These are phyloP conservation scores for Aphis gossypii DNA, from an alignment of 1,140 invertebrate species.

Conservation along the genomic window DNA sequence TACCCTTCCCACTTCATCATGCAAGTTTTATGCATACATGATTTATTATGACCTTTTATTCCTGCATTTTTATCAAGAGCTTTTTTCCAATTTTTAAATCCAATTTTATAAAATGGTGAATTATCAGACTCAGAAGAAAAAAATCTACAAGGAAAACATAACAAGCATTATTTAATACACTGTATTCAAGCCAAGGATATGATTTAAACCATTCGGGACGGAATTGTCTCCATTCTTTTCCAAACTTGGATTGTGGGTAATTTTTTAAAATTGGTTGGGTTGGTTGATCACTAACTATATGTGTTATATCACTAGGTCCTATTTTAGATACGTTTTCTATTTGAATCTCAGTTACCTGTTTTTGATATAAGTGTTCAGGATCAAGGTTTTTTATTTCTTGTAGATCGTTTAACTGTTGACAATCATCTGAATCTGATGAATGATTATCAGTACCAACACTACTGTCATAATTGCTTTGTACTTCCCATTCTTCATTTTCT, in stretches of 20 bases:
- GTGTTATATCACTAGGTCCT: neutral
- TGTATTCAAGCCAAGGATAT: slow-evolving; percentile 45
- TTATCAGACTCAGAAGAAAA: neutral
- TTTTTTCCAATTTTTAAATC: slow-evolving; percentile 29
- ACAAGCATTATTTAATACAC: neutral
- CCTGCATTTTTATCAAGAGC: slow-evolving; percentile 1
- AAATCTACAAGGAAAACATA: slow-evolving; percentile 46
- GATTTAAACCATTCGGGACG: slow-evolving; percentile 4
- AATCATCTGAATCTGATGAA: too few species aligned
- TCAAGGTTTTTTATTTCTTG: too few species aligned
- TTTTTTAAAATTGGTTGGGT: slow-evolving; percentile 29
- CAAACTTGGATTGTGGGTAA: slow-evolving; percentile 7
- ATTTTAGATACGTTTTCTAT: too few species aligned
- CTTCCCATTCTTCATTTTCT: too few species aligned
- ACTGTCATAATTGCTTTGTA: too few species aligned
- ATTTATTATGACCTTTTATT: too few species aligned
- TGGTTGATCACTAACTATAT: slow-evolving; percentile 6
- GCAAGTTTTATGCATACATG: neutral
- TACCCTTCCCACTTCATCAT: neutral
- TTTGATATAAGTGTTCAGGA: too few species aligned
- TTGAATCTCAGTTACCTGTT: too few species aligned
- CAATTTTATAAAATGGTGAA: neutral
- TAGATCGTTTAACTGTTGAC: too few species aligned
- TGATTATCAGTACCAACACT: too few species aligned
- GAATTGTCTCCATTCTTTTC: slow-evolving; percentile 12